Percentiles rank a stretch among this genome's conserved stretches.
These are phyloP conservation scores for Synergus laeviventris DNA, from an alignment of 2,888 invertebrate species.

Conservation along the genomic window DNA sequence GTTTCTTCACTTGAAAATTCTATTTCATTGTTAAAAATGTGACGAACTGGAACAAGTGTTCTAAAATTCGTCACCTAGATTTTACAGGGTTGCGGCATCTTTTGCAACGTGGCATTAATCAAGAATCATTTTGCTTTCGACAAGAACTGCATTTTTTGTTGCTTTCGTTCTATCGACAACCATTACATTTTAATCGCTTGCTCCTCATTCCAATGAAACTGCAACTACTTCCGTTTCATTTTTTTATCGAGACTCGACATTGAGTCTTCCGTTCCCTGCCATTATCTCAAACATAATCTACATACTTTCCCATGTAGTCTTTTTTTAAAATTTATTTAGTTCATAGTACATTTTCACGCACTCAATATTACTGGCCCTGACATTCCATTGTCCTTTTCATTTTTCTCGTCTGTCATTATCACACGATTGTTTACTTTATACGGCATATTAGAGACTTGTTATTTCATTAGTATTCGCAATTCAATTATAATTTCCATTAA, in stretches of 20 bases:
- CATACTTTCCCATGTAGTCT: neutral
- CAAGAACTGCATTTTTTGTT: constrained; percentile 1
- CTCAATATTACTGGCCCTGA: neutral
- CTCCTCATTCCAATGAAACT: neutral
- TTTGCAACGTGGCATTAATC: constrained; percentile 32
- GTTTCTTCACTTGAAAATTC: neutral
- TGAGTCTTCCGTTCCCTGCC: neutral
- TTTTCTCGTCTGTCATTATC: constrained; percentile 1
- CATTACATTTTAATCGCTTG: constrained; percentile 10
- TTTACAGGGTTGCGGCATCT: constrained; percentile 57
- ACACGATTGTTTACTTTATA: neutral
- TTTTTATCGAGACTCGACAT: constrained; percentile 10
- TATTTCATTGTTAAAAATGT: neutral
- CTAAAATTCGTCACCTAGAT: constrained; percentile 58
- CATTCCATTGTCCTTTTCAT: constrained; percentile 15
- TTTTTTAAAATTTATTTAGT: neutral
- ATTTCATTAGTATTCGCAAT: neutral
- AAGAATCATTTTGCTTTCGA: constrained; percentile 5
- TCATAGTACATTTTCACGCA: neutral
- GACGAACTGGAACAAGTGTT: neutral
- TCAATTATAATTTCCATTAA: neutral
- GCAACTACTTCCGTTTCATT: constrained; percentile 4
- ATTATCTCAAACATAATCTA: neutral
- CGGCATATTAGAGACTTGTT: neutral
- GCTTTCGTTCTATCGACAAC: neutral